phyloP scores from a whole-genome alignment of 2,797 vertebrate species.

The Enoplosus armatus region DNA sequence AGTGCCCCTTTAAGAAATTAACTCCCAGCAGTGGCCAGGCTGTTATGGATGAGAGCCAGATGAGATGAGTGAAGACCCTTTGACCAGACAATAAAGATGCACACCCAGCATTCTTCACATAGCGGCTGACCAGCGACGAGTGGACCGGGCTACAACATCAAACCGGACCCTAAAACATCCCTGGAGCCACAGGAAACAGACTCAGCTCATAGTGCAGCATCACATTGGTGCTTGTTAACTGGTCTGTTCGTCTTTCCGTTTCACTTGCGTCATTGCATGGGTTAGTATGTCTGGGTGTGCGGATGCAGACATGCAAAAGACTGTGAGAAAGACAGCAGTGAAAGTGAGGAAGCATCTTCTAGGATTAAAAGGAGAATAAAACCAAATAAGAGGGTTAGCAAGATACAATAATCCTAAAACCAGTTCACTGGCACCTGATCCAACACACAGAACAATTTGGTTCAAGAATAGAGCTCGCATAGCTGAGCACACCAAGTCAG shows the following conservation, averaged over 20 bases:
- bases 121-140: conserved; percentile 47
- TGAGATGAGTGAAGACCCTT: conserved; percentile 38
- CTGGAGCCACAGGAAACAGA: conserved; percentile 26
- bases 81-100: conserved; percentile 46
- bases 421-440: conserved; percentile 57
- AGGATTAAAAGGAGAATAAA: conserved; percentile 28
- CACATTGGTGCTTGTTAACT: background rate
- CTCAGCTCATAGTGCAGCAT: conserved; percentile 5
- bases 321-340: conserved; percentile 24
- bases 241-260: conserved; percentile 11
- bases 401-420: conserved; percentile 45
- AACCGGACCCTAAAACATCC: conserved; percentile 24
- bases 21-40: background rate
- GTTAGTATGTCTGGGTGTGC: conserved; percentile 12
- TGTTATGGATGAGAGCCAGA: conserved; percentile 23
- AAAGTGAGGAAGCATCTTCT: conserved; percentile 30
- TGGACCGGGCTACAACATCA: conserved; percentile 14
- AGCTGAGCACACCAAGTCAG: conserved; percentile 45
- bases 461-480: conserved; percentile 41
- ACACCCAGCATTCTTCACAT: conserved; percentile 62
- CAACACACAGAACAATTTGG: conserved; percentile 58
- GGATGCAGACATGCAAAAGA: conserved; percentile 23
- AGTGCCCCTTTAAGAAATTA: conserved; percentile 10
- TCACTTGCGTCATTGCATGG: conserved; percentile 25
- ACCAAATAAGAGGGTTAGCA: conserved; percentile 59